Evolutionary conservation across 2,113 vertebrate genomes (phyloP), one percentile per base, ranked within the genome.

Genomic region (Ptilonorhynchus violaceus): DNA sequence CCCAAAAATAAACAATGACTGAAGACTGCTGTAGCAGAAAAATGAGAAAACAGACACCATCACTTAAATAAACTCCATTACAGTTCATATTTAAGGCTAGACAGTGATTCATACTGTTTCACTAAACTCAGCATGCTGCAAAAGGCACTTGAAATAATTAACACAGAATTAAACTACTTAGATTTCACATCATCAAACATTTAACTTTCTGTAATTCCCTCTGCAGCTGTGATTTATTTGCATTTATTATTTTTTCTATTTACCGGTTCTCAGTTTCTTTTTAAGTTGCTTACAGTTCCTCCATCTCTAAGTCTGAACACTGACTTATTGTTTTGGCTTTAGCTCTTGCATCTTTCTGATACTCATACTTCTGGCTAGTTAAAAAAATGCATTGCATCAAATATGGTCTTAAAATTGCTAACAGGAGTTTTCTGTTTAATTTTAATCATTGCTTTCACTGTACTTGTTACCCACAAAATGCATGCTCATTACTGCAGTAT

Each of bases 141-240:
- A 96, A 97, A 96, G 70, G 58, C 82, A 93, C 92, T 92, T 92
- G 77, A 97, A 94, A 92, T 97, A 96, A 96, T 97, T 97, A 96
- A 95, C 93, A 96, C 85, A 94, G 91, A 96, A 97, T 97, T 96
- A 93, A 95, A 92, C 84, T 89, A 80, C 95, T 96, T 94, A 92
- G 84, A 92, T 97, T 97, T 84, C 92, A 74, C 93, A 95, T 96
- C 86, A 95, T 96, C 88, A 95, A 96, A 96, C 85, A 93, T 95
- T 88, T 85, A 91, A 92, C 88, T 97, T 95, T 85, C 95, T 93
- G 53, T 85, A 95, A 97, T 91, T 93, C 90, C 55, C 73, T 95
- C 93, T 91, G 80, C 92, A 93, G 94, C 95, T 97, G 88, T 84
- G 88, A 80, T 96, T 91, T 97, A 95, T 97, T 92, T 91, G 91